Percentiles rank a stretch among this genome's conserved stretches.
These are phyloP conservation scores for Linepithema humile DNA, from an alignment of 1,140 invertebrate genomes.

Conservation along the genomic window DNA sequence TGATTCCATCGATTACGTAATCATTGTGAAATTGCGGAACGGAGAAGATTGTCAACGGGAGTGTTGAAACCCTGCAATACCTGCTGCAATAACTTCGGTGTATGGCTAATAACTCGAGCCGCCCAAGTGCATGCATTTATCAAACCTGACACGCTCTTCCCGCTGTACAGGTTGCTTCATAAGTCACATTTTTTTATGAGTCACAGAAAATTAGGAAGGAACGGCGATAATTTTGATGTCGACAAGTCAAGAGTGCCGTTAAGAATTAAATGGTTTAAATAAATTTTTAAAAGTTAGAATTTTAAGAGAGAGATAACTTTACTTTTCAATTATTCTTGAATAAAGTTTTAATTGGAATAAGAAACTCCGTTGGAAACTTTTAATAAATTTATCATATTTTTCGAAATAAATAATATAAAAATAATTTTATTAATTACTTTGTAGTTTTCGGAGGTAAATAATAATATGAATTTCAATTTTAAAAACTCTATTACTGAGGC, in stretches of 20 bases:
- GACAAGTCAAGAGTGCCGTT: neutral
- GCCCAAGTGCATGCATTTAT: constrained; percentile 45
- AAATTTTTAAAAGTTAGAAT: neutral
- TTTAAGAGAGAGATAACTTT: neutral
- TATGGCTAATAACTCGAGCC: constrained; percentile 41
- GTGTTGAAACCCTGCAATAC: constrained; percentile 22
- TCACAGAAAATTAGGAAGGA: neutral
- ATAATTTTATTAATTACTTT: neutral
- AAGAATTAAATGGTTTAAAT: neutral
- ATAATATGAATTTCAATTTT: neutral
- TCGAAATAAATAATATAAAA: neutral
- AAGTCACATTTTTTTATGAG: constrained; percentile 32
- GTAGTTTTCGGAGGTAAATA: neutral
- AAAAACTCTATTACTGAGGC: neutral
- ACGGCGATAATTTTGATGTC: neutral
- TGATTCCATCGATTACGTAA: constrained; percentile 43
- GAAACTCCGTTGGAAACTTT: neutral
- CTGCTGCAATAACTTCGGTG: constrained; percentile 19
- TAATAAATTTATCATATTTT: neutral
- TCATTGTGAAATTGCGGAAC: constrained; percentile 9
- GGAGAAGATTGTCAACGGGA: constrained; percentile 31
- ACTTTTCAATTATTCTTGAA: neutral
- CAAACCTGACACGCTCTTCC: constrained; percentile 16
- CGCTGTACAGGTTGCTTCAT: constrained; percentile 17
- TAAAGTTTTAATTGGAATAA: neutral